Evolutionary conservation across 2,797 vertebrate species (phyloP).

Genomic region (Anisognathus igniventris): DNA sequence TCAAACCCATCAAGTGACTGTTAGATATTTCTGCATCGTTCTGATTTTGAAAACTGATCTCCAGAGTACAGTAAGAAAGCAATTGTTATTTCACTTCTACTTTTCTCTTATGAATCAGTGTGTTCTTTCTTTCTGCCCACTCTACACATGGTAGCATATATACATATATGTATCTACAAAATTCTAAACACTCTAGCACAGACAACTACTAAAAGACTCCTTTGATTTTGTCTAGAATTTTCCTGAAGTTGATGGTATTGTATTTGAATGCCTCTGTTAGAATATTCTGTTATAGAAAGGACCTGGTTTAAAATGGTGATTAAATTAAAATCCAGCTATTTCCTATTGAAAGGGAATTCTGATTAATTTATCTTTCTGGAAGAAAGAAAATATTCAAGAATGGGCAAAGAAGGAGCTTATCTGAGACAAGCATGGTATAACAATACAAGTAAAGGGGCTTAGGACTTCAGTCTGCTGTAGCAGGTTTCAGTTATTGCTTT

Average conservation of each 20-base stretch:
- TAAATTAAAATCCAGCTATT: not conserved
- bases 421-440: not conserved
- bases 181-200: not conserved
- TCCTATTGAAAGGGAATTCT: not conserved
- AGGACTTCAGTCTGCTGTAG: not conserved
- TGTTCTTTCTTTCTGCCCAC: not conserved
- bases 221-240: not conserved
- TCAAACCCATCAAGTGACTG: not conserved
- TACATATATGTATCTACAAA: not conserved
- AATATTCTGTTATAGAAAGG: not conserved
- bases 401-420: not conserved
- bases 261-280: not conserved
- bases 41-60: not conserved
- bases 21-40: not conserved
- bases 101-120: not conserved
- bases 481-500: not conserved
- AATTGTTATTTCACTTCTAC: not conserved
- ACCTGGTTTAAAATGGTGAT: not conserved
- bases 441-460: not conserved
- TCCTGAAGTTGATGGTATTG: not conserved
- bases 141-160: not conserved
- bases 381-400: not conserved
- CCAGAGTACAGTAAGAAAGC: not conserved
- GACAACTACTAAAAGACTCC: not conserved
- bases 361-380: not conserved